These are phyloP conservation scores for Spheniscus humboldti DNA, from an alignment of 2,797 vertebrate species.

Conservation along the genomic window DNA sequence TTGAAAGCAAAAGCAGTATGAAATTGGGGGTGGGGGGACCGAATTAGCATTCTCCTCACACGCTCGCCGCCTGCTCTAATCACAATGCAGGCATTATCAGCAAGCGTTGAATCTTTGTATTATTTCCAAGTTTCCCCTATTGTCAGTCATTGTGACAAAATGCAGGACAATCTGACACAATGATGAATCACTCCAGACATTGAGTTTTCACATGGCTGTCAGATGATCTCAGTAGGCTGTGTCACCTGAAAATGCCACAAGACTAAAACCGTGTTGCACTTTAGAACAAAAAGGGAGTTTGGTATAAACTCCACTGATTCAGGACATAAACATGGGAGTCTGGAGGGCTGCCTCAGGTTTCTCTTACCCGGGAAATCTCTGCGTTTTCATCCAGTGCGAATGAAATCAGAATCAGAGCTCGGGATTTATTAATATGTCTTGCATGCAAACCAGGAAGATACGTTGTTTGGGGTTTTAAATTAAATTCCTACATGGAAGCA, in stretches of 20 bases:
- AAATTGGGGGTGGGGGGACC: conserved; percentile 11
- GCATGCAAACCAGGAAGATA: neutral
- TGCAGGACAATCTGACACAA: conserved; percentile 91
- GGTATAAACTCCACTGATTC: conserved; percentile 44
- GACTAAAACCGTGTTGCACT: conserved; percentile 27
- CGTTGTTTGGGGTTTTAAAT: neutral
- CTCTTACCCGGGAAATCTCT: neutral
- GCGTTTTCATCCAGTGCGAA: neutral
- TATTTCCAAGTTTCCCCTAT: conserved; percentile 82
- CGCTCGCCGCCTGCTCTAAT: conserved; percentile 76
- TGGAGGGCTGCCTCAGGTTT: neutral
- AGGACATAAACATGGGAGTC: conserved; percentile 26
- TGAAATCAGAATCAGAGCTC: neutral
- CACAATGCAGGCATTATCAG: conserved; percentile 84
- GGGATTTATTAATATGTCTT: neutral
- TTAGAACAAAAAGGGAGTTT: conserved; percentile 35
- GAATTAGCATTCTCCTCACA: conserved; percentile 71
- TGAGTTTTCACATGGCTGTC: conserved; percentile 88
- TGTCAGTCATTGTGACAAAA: conserved; percentile 90
- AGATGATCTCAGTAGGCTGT: conserved; percentile 82
- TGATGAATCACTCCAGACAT: conserved; percentile 95
- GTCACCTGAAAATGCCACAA: conserved; percentile 84
- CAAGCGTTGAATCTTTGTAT: conserved; percentile 80
- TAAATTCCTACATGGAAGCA: neutral
- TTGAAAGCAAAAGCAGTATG: conserved; percentile 61